Evolutionary conservation across 2,888 invertebrate genomes (phyloP), one percentile per base, ranked within the genome.

Genomic region (Tortrix viridana): DNA sequence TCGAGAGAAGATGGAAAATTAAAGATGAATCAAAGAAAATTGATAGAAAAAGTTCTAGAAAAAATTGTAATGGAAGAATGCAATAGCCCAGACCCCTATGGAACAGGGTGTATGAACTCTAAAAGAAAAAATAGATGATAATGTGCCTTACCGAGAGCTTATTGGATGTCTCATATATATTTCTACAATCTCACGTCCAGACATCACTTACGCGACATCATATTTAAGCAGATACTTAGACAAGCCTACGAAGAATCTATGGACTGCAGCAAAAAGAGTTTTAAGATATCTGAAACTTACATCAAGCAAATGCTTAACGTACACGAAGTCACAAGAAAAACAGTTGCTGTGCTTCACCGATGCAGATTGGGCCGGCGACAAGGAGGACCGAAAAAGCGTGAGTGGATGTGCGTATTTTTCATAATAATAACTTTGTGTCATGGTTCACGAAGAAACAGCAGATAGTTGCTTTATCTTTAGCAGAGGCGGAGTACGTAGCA

Each of bases 341-440:
- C 46, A 46, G 20, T 20, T 19, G 20, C 20, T 46, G 14, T 46
- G 46, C 20, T 46, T 12, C 20, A 46, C 46, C 19, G 46, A 46
- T 22, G 46, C 46, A 14, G 20, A 20, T 9, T 44, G 44, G 44
- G 44, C 44, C 9, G 12, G 19, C 44, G 14, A 9, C 44, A 9
- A n/a, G n/a, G n/a, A 4, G 4, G 46, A 46, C 20, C 7, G 46
- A 20, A 46, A 20, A 46, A 46, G 46, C 46, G 46, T 46, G 14
- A 46, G 20, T 46, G 46, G 46, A 12, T 46, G 46, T 20, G 46
- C 20, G n/a, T 14, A 46, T 46, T 46, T 46, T 46, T 12, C 20
- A 22, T 20, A 46, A 46, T 22, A 46, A 9, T 20, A 46, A 46
- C n/a, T 46, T 46, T 60, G 16, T 50, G 46, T 54, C 32, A 7